A percentile compares a stretch with the other conserved stretches of the same genome.
phyloP scores from a whole-genome alignment of 2,113 vertebrate genomes.

The Apteryx owenii region DNA sequence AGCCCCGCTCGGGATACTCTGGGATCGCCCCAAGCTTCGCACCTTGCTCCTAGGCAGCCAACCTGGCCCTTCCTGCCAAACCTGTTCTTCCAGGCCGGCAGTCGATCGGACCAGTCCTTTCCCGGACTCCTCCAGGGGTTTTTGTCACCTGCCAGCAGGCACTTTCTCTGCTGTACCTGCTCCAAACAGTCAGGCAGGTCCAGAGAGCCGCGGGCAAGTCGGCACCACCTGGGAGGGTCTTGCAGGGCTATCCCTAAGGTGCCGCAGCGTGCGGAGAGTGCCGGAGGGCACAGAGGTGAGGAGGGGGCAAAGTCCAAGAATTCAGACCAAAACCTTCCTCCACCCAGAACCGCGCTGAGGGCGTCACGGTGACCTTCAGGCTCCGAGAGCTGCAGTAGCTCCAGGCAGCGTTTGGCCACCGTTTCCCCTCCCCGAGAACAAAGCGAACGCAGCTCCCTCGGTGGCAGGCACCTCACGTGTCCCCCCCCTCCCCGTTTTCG shows the following conservation, averaged over 20 bases:
- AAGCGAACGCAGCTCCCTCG: too few species aligned
- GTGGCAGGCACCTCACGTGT: too few species aligned
- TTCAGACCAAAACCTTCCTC: too few species aligned
- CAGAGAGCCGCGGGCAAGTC: too few species aligned
- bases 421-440: too few species aligned
- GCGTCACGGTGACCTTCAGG: not conserved
- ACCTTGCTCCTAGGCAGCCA: not conserved
- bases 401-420: not conserved
- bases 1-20: not conserved
- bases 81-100: not conserved
- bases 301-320: not conserved
- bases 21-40: not conserved
- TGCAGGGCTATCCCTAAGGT: too few species aligned
- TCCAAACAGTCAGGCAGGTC: too few species aligned
- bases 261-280: too few species aligned
- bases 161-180: too few species aligned
- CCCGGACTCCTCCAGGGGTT: not conserved
- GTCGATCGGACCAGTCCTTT: not conserved
- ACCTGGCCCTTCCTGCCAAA: not conserved
- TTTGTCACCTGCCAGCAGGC: not conserved
- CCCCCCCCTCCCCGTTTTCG: too few species aligned
- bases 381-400: not conserved
- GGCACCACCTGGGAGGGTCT: too few species aligned
- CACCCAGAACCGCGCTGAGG: not conserved
- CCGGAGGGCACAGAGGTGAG: too few species aligned